Evolutionary conservation across 2,113 vertebrate genomes (phyloP), one percentile per base, ranked within the genome.

Genomic region (Opisthocomus hoazin): DNA sequence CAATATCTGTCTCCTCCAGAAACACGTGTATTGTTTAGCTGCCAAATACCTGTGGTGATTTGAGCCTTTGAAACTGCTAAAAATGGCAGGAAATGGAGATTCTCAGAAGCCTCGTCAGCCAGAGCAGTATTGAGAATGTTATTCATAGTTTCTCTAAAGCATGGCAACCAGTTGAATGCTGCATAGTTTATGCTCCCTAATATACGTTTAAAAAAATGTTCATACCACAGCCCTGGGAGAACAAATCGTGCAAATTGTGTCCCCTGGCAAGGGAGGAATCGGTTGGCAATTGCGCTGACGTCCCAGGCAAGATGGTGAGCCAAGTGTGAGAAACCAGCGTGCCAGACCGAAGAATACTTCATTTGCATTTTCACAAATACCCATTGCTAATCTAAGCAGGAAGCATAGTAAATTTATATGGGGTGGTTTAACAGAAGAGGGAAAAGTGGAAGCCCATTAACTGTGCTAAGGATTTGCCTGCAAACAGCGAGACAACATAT

Each of bases 341-440:
- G 37, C 68, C 29, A 18, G 65, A 20, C 84, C 4, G 0, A 93
- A 95, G 93, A 96, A 96, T 91, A 9, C 94, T 91, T 96, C 89
- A 96, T 97, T 97, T 96, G 96, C 96, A 96, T 97, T 30, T 65
- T 78, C 91, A 96, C 93, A 97, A 96, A 96, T 69, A 57, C 48
- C 94, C 77, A 2, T 21, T 71, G 94, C 94, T 95, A 95, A 94
- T 78, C 93, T 17, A 15, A 53, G 94, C 95, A 96, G 94, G 94
- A 95, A 85, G 81, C 93, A 24, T 0, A 53, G 84, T 64, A 89
- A 68, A 87, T 82, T 87, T 91, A 85, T 78, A 75, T n/a, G 74
- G 87, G 39, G 34, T 60, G 84, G 6, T 82, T 92, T 85, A 76
- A 79, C 5, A 32, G 65, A 7, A 84, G 36, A 82, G 66, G 68